Evolutionary conservation across 2,113 vertebrate genomes (phyloP), one percentile per base, ranked within the genome.

Genomic region (Lagopus leucura): DNA sequence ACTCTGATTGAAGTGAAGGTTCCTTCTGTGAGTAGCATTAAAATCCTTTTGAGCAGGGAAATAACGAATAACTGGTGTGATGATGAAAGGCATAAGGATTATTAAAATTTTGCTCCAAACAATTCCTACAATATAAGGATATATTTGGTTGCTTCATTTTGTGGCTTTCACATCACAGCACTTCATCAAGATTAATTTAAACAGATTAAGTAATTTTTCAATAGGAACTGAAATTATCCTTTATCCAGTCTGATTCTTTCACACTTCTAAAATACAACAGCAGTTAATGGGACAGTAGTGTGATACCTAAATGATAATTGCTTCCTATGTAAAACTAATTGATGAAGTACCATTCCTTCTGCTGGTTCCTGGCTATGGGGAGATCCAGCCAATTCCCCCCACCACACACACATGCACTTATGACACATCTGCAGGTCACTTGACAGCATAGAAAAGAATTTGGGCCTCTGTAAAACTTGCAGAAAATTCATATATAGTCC

Each of bases 131-230:
- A 82, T 86, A 85, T 58, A 82, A 82, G 93, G 76, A 75, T 80
- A 86, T 89, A 95, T 95, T 92, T 57, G n/a, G 71, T 63, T 79
- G 30, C 48, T 88, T 97, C 80, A 85, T 95, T 95, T 95, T 67
- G 21, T 70, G 67, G 65, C 85, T 95, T 96, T 96, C 92, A 92
- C 61, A 8, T 97, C 96, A 96, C 93, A 93, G 58, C 54, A 92
- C 90, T 94, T 93, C 82, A 94, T 92, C 42, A 88, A 92, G 94
- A 96, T 92, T 73, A 88, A 83, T 97, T 96, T 95, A 95, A 80
- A 47, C 10, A 83, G 42, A 90, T 95, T 89, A 90, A 92, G 69
- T 72, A 76, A 76, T 84, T 81, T 88, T 94, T 92, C 82, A 76
- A 81, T 78, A 42, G 42, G 42, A 71, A 54, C 43, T 57, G 65